A percentile compares a stretch with the other conserved stretches of the same genome.
Conservation (phyloP, 2,113 vertebrate species). For the Callorhinus ursinus region DNA sequence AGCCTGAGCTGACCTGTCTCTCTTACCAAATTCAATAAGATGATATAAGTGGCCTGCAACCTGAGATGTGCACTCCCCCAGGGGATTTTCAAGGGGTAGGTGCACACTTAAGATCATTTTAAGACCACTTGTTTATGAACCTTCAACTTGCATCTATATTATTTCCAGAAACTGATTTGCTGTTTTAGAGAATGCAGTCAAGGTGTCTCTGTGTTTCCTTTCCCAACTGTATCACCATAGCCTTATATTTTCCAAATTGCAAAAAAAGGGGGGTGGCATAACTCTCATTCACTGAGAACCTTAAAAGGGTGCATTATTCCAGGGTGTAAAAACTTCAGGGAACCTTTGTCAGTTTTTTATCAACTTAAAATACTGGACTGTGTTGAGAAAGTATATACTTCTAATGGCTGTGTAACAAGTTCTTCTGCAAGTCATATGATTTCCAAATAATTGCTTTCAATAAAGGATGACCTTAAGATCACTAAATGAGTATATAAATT, state of each 20-base stretch:
- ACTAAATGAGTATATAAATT: neutral
- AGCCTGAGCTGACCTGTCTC: neutral
- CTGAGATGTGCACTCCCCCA: neutral
- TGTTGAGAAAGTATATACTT: neutral
- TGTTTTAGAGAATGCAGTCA: neutral
- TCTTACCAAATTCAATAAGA: neutral
- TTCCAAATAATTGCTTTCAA: conserved; percentile 40
- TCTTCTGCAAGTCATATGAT: conserved; percentile 10
- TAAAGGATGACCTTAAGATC: neutral
- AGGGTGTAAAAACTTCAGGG: neutral
- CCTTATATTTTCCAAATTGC: neutral
- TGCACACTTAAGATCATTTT: neutral
- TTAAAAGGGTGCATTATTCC: neutral
- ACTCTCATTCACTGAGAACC: neutral
- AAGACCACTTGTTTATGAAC: neutral
- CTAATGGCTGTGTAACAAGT: neutral
- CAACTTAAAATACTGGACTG: neutral
- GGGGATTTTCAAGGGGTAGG: neutral
- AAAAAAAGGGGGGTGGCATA: neutral
- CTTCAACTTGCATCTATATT: neutral
- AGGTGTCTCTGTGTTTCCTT: neutral
- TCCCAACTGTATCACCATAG: neutral
- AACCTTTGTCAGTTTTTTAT: neutral
- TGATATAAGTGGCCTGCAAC: neutral
- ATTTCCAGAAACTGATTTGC: neutral